A percentile compares a stretch with the other conserved stretches of the same genome.
These are phyloP conservation scores for Trogon melanurus DNA, from an alignment of 2,113 vertebrate species.

Conservation along the genomic window DNA sequence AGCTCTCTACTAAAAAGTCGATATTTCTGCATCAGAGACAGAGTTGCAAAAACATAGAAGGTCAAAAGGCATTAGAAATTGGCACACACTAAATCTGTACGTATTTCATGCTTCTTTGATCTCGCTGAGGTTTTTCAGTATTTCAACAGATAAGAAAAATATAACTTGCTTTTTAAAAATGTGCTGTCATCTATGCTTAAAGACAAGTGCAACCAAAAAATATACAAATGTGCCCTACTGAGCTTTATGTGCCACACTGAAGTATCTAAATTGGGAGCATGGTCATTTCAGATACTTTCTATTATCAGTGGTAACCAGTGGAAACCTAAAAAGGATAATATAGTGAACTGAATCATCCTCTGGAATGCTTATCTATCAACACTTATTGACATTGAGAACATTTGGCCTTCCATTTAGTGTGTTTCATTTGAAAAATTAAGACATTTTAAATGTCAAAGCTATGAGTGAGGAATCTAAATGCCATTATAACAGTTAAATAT, in stretches of 20 bases:
- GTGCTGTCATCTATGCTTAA: not conserved
- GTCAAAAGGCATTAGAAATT: not conserved
- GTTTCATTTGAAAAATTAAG: not conserved
- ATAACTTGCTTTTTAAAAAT: not conserved
- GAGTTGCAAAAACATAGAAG: not conserved
- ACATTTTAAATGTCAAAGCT: not conserved
- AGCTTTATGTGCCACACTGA: not conserved
- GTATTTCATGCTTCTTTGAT: not conserved
- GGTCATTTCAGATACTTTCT: not conserved
- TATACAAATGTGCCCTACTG: not conserved
- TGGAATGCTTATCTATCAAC: not conserved
- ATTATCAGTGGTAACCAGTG: not conserved
- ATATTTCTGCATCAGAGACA: not conserved
- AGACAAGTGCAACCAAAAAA: not conserved
- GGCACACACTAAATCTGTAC: rapidly evolving
- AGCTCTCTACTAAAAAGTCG: not conserved
- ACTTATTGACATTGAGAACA: not conserved
- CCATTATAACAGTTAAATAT: not conserved
- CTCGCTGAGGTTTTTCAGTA: not conserved
- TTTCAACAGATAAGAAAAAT: not conserved
- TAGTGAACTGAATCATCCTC: not conserved
- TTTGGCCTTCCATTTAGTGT: not conserved
- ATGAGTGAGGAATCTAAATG: not conserved
- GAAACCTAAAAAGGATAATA: not conserved
- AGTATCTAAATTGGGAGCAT: not conserved